phyloP scores from a whole-genome alignment of 1,140 invertebrate genomes.

The Bactericera cockerelli region DNA sequence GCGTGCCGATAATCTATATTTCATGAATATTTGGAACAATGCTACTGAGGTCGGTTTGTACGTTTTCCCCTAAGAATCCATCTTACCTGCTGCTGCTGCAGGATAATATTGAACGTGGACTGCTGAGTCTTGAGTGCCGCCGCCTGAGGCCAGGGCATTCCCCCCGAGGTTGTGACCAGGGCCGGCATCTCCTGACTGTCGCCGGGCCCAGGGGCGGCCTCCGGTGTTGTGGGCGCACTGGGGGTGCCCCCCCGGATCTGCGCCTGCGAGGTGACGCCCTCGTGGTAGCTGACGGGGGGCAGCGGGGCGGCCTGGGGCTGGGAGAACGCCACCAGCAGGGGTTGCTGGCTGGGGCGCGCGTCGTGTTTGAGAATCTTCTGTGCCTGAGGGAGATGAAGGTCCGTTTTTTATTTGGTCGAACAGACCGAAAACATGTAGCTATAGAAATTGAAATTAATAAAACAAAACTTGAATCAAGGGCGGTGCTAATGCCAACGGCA shows the following conservation, averaged over 20 bases:
- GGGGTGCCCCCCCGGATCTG: not conserved
- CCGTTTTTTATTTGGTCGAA: too few species aligned
- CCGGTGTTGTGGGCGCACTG: too few species aligned
- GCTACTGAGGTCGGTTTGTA: too few species aligned
- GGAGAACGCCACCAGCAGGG: not conserved
- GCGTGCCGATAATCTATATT: too few species aligned
- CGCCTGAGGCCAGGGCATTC: slow-evolving; percentile 19
- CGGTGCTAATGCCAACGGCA: too few species aligned
- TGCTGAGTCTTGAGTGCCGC: slow-evolving; percentile 12
- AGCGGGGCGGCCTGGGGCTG: slow-evolving; percentile 21
- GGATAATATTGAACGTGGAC: not conserved
- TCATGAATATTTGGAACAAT: too few species aligned
- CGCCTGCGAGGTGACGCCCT: not conserved
- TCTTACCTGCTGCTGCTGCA: slow-evolving; percentile 12
- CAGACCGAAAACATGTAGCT: too few species aligned
- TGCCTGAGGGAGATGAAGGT: too few species aligned
- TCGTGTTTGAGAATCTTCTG: slow-evolving; percentile 3
- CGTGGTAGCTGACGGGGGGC: not conserved
- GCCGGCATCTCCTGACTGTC: slow-evolving; percentile 3
- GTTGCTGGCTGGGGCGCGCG: slow-evolving; percentile 29
- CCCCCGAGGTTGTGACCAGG: slow-evolving; percentile 22
- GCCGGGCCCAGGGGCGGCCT: not conserved
- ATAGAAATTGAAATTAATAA: too few species aligned
- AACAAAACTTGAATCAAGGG: too few species aligned
- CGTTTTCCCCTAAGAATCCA: too few species aligned